Base-by-base conservation (phyloP, 1,140 invertebrate species). In the Sipha flava region DNA sequence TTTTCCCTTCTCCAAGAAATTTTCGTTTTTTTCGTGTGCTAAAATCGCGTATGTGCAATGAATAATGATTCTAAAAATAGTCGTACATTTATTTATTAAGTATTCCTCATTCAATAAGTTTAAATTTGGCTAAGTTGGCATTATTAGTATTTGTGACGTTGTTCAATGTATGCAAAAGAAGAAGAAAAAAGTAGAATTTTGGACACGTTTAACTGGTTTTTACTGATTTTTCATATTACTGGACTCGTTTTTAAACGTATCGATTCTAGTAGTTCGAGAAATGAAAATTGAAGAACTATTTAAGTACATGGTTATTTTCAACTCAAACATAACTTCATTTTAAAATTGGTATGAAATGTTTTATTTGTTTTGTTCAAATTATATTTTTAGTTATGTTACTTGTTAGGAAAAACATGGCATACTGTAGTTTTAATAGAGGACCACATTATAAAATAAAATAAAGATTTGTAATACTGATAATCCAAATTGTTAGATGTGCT, bases 201-300 rank as follows among this genome's bases (percentile, higher is more conserved):
- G 34, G n/a, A 54, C 72, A 54, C 29, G 49, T 52, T 52, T 75
- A 75, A 75, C 72, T 75, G 70, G 70, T 54, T 75, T 54, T 37
- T 31, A 34, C 29, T 10, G 18, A 23, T 37, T 75, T 75, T 23
- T 37, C 21, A 37, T 23, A 34, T 37, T 23, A 26, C 43, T 49
- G 47, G 47, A 73, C 29, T 52, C 40, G n/a, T 40, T 49, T 12
- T 49, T 31, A 37, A 23, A 37, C 29, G 31, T 37, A 31, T 37
- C 12, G 29, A 52, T 31, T 75, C 29, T n/a, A 37, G 9, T 37
- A 40, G 34, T 43, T 23, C 2, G 37, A 43, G 5, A 40, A 7
- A 40, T n/a, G n/a, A n/a, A n/a, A n/a, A n/a, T n/a, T n/a, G n/a
- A n/a, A n/a, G n/a, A n/a, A n/a, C n/a, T n/a, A n/a, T n/a, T n/a